These are phyloP conservation scores for Nerophis lumbriciformis DNA, from an alignment of 2,113 vertebrate species.

Conservation along the genomic window DNA sequence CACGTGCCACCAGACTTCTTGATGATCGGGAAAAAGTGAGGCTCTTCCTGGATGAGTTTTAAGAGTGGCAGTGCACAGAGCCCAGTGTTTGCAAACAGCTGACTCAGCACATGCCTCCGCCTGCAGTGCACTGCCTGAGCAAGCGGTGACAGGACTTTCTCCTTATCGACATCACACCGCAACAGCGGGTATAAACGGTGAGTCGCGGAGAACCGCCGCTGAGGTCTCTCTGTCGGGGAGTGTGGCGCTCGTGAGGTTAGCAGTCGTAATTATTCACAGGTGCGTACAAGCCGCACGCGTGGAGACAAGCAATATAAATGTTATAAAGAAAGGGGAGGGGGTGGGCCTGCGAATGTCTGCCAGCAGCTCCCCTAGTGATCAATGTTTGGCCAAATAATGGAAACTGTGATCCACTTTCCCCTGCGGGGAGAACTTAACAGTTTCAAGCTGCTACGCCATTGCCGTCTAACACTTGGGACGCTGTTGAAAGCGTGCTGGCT, in stretches of 20 bases:
- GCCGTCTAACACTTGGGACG: no score
- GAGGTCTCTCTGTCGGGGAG: background rate
- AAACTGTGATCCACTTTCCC: slow-evolving; percentile 17
- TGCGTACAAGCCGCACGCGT: background rate
- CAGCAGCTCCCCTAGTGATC: slow-evolving; percentile 3
- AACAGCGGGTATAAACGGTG: background rate
- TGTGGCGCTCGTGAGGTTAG: background rate
- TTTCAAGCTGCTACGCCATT: slow-evolving; percentile 43
- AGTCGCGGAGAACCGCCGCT: background rate
- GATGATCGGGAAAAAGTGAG: slow-evolving; percentile 2
- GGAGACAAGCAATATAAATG: background rate
- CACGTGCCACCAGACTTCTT: background rate
- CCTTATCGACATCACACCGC: background rate
- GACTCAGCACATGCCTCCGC: slow-evolving; percentile 3
- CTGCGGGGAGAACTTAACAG: slow-evolving; percentile 1
- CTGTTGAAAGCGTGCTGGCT: no score
- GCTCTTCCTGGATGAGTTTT: background rate
- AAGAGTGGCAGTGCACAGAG: background rate
- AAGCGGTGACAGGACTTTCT: background rate
- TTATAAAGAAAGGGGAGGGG: no score
- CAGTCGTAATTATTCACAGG: background rate
- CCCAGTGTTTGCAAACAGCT: background rate
- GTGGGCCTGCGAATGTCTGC: background rate
- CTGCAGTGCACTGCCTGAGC: background rate
- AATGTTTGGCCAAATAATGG: slow-evolving; percentile 10